These are phyloP conservation scores for Danio aesculapii DNA, from an alignment of 2,797 vertebrate species.

Conservation along the genomic window DNA sequence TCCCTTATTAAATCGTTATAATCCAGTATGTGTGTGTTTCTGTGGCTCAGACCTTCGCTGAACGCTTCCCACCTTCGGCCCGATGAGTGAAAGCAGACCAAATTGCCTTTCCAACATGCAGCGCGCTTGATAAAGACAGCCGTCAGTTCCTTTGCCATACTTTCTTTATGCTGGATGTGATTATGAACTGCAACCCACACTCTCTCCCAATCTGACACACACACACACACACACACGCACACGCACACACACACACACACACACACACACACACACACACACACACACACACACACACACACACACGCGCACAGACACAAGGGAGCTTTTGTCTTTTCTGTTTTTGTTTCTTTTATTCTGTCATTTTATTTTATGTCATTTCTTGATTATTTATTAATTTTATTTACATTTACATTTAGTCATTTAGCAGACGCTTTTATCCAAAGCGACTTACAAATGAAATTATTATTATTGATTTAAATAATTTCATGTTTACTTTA, in stretches of 20 bases:
- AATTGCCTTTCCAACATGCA: constrained; percentile 61
- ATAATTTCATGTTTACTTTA: too few species aligned
- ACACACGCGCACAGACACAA: too few species aligned
- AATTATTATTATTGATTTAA: too few species aligned
- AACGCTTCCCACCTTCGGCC: constrained; percentile 34
- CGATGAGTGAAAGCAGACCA: constrained; percentile 57
- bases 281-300: too few species aligned
- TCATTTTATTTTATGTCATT: too few species aligned
- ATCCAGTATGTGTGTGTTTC: constrained; percentile 13
- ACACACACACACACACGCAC: constrained; percentile 67
- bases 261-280: constrained; percentile 71
- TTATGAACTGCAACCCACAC: constrained; percentile 69
- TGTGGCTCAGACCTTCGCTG: background rate
- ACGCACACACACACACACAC: background rate
- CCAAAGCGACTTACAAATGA: too few species aligned
- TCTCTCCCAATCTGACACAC: constrained; percentile 82
- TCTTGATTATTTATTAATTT: too few species aligned
- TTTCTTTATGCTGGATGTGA: constrained; percentile 63
- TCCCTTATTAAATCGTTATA: constrained; percentile 43
- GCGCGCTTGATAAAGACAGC: constrained; percentile 60
- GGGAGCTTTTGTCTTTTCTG: background rate
- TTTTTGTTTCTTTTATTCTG: too few species aligned
- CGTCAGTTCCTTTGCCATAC: constrained; percentile 63
- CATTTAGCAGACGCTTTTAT: too few species aligned
- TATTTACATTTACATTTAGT: too few species aligned